These are phyloP conservation scores for Drosophila littoralis DNA, from an alignment of 1,140 invertebrate genomes.

Conservation along the genomic window DNA sequence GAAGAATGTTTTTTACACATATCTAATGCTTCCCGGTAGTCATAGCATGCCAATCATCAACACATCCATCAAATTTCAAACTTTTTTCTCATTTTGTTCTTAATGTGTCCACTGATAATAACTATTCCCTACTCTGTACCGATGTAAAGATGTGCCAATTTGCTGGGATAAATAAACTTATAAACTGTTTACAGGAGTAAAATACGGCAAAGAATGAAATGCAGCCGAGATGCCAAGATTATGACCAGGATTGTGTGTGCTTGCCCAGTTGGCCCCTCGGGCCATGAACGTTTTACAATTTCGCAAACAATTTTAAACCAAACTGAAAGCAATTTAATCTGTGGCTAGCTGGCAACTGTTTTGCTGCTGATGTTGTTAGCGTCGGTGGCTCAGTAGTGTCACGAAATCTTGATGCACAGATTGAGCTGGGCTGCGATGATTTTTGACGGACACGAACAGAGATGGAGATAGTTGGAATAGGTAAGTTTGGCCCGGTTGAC, in stretches of 20 bases:
- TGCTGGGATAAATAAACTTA: slow-evolving; percentile 6
- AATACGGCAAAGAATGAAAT: slow-evolving; percentile 19
- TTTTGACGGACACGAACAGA: slow-evolving; percentile 26
- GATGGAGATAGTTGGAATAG: slow-evolving; percentile 26
- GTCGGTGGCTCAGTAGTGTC: slow-evolving; percentile 16
- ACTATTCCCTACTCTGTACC: neutral
- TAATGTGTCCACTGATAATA: slow-evolving; percentile 6
- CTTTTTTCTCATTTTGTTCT: neutral
- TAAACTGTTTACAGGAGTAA: slow-evolving; percentile 1
- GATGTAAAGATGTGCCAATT: neutral
- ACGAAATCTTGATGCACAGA: slow-evolving; percentile 31
- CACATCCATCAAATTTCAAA: slow-evolving; percentile 2
- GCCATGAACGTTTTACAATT: slow-evolving; percentile 31
- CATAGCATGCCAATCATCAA: neutral
- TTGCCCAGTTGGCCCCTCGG: slow-evolving; percentile 14
- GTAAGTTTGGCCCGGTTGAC: slow-evolving; percentile 43
- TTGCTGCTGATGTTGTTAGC: neutral
- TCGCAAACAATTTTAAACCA: slow-evolving; percentile 26
- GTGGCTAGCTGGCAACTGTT: slow-evolving; percentile 37
- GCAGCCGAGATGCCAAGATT: neutral
- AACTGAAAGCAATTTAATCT: slow-evolving; percentile 67
- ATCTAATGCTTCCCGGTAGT: too few relatives aligned
- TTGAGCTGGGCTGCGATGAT: slow-evolving; percentile 31
- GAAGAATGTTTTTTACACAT: too few relatives aligned
- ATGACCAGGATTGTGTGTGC: slow-evolving; percentile 3